A percentile compares a stretch with the other conserved stretches of the same genome.
phyloP scores from a whole-genome alignment of 2,888 invertebrate species.

The Cinara cedri region DNA sequence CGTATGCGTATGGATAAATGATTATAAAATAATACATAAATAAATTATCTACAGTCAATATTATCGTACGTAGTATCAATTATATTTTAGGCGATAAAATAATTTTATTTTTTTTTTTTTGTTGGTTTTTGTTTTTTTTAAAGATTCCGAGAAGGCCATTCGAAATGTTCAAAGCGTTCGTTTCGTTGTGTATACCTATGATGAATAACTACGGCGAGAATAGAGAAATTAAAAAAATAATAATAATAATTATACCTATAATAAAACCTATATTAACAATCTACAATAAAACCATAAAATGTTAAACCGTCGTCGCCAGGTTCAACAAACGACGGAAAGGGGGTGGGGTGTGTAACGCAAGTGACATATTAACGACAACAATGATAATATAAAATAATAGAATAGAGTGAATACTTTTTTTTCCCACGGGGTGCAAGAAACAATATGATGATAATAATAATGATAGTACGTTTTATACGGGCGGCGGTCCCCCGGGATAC shows the following conservation, averaged over 20 bases:
- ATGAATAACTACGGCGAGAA: not conserved
- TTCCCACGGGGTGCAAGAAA: not conserved
- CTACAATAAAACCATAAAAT: too few relatives aligned
- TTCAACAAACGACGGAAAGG: not conserved
- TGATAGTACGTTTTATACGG: constrained; percentile 63
- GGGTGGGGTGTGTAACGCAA: too few relatives aligned
- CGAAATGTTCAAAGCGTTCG: constrained; percentile 46
- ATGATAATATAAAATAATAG: not conserved
- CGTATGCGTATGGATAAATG: constrained; percentile 12
- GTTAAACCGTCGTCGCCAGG: not conserved
- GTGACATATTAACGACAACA: not conserved
- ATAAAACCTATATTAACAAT: too few relatives aligned
- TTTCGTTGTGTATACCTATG: not conserved
- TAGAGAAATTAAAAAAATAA: constrained; percentile 1
- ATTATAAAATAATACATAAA: too few relatives aligned
- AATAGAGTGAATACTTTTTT: not conserved
- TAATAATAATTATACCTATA: too few relatives aligned
- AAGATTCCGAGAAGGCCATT: too few relatives aligned
- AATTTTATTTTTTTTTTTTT: too few relatives aligned
- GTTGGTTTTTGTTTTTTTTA: not conserved
- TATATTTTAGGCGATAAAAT: not conserved
- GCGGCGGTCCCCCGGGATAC: constrained; percentile 93
- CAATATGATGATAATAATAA: not conserved
- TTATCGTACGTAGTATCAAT: not conserved
- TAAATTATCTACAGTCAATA: constrained; percentile 12